Percentiles rank a stretch among this genome's conserved stretches.
Conservation (phyloP, 1,140 invertebrate species). For the Brachionus asplanchnoidis region DNA sequence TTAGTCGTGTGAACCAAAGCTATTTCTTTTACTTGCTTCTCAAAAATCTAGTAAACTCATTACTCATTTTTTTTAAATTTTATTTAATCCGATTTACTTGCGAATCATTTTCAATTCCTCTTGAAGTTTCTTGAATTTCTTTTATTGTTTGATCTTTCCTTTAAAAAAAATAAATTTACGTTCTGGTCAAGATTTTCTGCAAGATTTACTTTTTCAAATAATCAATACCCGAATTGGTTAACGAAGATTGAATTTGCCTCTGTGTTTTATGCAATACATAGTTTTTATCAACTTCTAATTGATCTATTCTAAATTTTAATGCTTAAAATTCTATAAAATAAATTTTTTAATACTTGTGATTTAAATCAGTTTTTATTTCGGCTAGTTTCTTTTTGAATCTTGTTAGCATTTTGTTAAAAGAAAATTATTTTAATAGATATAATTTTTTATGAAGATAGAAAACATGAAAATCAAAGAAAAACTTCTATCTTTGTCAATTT, state of each 20-base stretch:
- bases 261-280: slow-evolving; percentile 22
- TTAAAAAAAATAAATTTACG: neutral
- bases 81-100: neutral
- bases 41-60: neutral
- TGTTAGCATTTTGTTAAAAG: neutral
- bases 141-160: neutral
- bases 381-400: slow-evolving; percentile 33
- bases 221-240: neutral
- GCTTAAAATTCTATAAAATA: neutral
- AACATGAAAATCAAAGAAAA: neutral
- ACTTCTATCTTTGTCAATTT: neutral
- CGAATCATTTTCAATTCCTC: neutral
- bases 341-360: neutral
- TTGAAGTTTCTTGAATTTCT: neutral
- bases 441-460: neutral
- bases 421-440: neutral
- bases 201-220: neutral
- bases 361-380: slow-evolving; percentile 36
- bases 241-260: neutral
- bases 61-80: neutral
- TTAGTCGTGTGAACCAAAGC: neutral
- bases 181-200: neutral
- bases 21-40: slow-evolving; percentile 11
- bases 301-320: slow-evolving; percentile 6
- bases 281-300: slow-evolving; percentile 40